Evolutionary conservation across 2,888 invertebrate genomes (phyloP).

Genomic region (Dolichopus griseipennis): DNA sequence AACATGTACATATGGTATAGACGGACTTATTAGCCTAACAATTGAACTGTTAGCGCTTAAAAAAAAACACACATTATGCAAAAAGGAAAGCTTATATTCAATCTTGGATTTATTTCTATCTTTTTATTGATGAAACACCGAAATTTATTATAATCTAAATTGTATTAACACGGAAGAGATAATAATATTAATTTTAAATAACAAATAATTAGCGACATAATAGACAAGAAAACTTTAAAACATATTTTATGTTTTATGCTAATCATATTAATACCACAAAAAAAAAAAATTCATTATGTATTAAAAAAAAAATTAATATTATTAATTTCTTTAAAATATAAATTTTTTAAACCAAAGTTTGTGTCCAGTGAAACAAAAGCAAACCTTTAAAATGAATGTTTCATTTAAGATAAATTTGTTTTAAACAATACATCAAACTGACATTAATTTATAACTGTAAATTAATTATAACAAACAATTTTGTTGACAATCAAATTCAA

Average conservation of each 20-base stretch:
- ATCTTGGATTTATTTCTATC: too few relatives aligned
- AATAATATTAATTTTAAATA: neutral
- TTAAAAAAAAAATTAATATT: neutral
- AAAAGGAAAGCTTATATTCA: too few relatives aligned
- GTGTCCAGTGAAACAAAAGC: too few relatives aligned
- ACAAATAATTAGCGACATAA: neutral
- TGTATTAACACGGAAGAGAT: neutral
- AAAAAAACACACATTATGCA: too few relatives aligned
- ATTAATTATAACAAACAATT: neutral
- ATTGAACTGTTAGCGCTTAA: too few relatives aligned
- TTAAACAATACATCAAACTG: neutral
- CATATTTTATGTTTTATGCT: slow-evolving; percentile 4
- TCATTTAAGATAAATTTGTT: too few relatives aligned
- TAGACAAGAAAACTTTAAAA: neutral
- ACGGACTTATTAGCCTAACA: too few relatives aligned
- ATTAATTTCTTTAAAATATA: neutral
- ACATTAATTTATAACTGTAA: neutral
- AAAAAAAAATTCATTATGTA: neutral
- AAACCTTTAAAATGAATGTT: too few relatives aligned
- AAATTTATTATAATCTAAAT: neutral
- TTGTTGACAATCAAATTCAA: neutral
- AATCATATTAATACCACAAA: neutral
- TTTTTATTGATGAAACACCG: too few relatives aligned
- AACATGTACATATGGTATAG: too few relatives aligned
- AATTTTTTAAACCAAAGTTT: neutral